A percentile compares a stretch with the other conserved stretches of the same genome.
These are phyloP conservation scores for Terebella lapidaria DNA, from an alignment of 2,888 invertebrate genomes.

Conservation along the genomic window DNA sequence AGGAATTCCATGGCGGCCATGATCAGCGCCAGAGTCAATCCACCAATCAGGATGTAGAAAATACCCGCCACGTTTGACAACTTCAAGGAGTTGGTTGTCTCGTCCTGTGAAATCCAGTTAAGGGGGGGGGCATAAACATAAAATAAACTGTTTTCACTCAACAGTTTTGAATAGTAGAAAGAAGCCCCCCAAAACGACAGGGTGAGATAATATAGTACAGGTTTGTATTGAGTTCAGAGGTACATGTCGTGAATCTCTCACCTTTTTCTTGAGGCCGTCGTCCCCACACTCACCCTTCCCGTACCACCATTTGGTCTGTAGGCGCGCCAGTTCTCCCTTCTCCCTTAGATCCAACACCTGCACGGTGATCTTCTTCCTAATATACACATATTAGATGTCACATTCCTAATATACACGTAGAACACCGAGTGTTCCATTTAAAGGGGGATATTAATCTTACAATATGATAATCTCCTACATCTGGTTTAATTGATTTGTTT, in stretches of 20 bases:
- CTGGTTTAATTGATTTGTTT: too few species aligned
- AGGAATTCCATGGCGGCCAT: conserved; percentile 93
- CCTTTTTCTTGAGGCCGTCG: background rate
- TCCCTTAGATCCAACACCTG: conserved; percentile 86
- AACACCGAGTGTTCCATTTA: too few species aligned
- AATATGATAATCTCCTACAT: too few species aligned
- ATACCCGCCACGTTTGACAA: conserved; percentile 97
- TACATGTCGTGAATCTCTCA: too few species aligned
- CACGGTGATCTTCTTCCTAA: conserved; percentile 86
- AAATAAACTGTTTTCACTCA: too few species aligned
- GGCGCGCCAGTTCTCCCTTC: conserved; percentile 81
- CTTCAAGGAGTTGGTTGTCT: conserved; percentile 64
- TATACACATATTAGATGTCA: conserved; percentile 45
- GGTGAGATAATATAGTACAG: too few species aligned
- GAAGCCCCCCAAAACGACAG: too few species aligned
- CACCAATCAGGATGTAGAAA: conserved; percentile 95
- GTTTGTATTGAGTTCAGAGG: too few species aligned
- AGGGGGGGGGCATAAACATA: too few species aligned
- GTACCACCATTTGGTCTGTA: conserved; percentile 96
- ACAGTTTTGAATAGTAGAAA: too few species aligned
- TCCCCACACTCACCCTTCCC: conserved; percentile 60
- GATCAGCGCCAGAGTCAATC: conserved; percentile 80
- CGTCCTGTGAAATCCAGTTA: background rate
- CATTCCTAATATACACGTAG: too few species aligned
- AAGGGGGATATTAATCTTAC: too few species aligned